phyloP scores from a whole-genome alignment of 2,888 invertebrate genomes.

The Exocentrus adspersus region DNA sequence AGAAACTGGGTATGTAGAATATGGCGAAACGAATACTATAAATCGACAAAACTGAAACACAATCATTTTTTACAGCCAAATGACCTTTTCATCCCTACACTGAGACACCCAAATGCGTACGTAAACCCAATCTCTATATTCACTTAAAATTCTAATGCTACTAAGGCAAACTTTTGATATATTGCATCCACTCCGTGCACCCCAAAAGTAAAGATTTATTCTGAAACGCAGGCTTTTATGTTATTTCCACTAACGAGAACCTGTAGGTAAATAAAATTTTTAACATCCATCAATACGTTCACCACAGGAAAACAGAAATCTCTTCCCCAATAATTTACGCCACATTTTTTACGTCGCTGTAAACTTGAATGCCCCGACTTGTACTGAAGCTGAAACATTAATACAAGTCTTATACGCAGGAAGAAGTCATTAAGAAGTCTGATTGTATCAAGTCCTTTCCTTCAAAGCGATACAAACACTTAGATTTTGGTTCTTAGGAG shows the following conservation, averaged over 20 bases:
- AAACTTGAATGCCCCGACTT: conserved; percentile 2
- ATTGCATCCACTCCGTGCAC: conserved; percentile 19
- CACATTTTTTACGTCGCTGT: conserved; percentile 20
- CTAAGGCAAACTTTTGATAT: conserved; percentile 27
- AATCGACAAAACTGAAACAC: not conserved
- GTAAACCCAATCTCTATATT: conserved; percentile 17
- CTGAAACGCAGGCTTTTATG: conserved; percentile 18
- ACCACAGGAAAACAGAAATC: conserved; percentile 6
- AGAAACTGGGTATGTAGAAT: too few relatives aligned
- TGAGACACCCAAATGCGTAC: not conserved
- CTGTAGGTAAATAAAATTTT: conserved; percentile 28
- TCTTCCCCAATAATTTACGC: conserved; percentile 21
- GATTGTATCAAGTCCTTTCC: not conserved
- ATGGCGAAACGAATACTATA: not conserved
- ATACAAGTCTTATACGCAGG: not conserved
- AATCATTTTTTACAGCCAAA: not conserved
- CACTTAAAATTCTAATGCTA: conserved; percentile 13
- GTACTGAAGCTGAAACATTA: not conserved
- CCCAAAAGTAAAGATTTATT: conserved; percentile 19
- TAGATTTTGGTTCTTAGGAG: too few relatives aligned
- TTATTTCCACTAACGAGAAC: conserved; percentile 21
- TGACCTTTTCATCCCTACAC: not conserved
- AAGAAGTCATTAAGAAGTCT: not conserved
- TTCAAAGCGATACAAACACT: too few relatives aligned
- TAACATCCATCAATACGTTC: conserved; percentile 23